phyloP scores from a whole-genome alignment of 2,797 vertebrate genomes.

The Paedocypris micromegethes region DNA sequence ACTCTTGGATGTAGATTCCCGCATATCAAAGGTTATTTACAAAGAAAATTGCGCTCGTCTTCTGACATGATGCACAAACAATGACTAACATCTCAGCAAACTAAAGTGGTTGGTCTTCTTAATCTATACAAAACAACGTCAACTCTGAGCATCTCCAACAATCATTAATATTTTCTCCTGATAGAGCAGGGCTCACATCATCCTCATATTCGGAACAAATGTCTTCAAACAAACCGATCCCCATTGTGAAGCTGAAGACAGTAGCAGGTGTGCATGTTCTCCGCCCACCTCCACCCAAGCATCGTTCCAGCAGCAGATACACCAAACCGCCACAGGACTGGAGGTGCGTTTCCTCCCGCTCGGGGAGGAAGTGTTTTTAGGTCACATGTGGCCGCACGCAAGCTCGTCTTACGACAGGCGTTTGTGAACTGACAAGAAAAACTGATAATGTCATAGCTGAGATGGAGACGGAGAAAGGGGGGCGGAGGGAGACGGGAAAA shows the following conservation, averaged over 20 bases:
- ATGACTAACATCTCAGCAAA: too few relatives aligned
- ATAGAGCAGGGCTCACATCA: constrained; percentile 63
- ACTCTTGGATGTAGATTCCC: too few relatives aligned
- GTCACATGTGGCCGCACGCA: constrained; percentile 75
- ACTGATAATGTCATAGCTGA: constrained; percentile 89
- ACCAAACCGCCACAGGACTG: constrained; percentile 79
- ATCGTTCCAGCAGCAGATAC: constrained; percentile 90
- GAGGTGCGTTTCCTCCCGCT: constrained; percentile 46
- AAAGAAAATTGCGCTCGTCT: too few relatives aligned
- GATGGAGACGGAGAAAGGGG: constrained; percentile 30
- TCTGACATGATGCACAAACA: too few relatives aligned
- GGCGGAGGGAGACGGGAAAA: constrained; percentile 65
- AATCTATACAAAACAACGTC: too few relatives aligned
- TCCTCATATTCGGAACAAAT: constrained; percentile 57
- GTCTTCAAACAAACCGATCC: constrained; percentile 89
- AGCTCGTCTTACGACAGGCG: constrained; percentile 79
- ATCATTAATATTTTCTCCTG: constrained; percentile 21
- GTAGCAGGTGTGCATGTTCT: constrained; percentile 85
- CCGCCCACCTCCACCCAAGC: constrained; percentile 75
- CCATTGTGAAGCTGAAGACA: constrained; percentile 84
- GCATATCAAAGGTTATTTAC: too few relatives aligned
- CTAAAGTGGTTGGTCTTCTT: too few relatives aligned
- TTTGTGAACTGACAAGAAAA: constrained; percentile 90
- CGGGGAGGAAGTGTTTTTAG: constrained; percentile 62
- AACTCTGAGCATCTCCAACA: too few relatives aligned